A percentile compares a stretch with the other conserved stretches of the same genome.
Conservation (phyloP, 2,113 vertebrate genomes). For the Tachysurus vachellii region DNA sequence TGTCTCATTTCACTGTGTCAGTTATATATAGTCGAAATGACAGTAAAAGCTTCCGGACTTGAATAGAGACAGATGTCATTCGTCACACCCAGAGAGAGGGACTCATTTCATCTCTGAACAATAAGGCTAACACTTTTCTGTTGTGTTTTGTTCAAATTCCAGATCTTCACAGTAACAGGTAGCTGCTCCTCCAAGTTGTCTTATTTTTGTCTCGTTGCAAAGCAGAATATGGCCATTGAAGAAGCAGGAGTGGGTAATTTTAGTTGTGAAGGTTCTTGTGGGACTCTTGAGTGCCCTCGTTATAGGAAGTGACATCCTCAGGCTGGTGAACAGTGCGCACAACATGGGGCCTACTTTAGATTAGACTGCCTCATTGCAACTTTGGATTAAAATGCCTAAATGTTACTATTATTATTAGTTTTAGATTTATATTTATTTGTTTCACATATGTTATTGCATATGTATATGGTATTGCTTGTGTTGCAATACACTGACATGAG, state of each 20-base stretch:
- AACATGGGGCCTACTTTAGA: neutral
- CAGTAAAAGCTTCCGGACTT: too few species aligned
- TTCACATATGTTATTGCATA: neutral
- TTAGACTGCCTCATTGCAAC: neutral
- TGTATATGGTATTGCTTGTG: too few species aligned
- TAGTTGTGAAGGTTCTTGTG: constrained; percentile 10
- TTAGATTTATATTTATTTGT: neutral
- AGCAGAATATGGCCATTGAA: constrained; percentile 20
- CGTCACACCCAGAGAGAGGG: neutral
- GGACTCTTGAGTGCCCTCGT: constrained; percentile 36
- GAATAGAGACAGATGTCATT: neutral
- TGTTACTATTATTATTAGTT: neutral
- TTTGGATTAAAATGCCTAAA: neutral
- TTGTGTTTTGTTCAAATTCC: neutral
- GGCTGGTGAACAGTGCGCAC: neutral
- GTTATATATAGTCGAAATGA: too few species aligned
- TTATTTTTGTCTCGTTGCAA: neutral
- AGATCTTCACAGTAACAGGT: neutral
- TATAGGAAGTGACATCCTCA: constrained; percentile 18
- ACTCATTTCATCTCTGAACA: too few species aligned
- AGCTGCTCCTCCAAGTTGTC: neutral
- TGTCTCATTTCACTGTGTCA: too few species aligned
- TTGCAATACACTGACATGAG: neutral
- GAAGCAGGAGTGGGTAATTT: constrained; percentile 33
- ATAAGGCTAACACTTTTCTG: too few species aligned